These are phyloP conservation scores for Latrodectus geometricus DNA, from an alignment of 1,140 invertebrate genomes.

Conservation along the genomic window DNA sequence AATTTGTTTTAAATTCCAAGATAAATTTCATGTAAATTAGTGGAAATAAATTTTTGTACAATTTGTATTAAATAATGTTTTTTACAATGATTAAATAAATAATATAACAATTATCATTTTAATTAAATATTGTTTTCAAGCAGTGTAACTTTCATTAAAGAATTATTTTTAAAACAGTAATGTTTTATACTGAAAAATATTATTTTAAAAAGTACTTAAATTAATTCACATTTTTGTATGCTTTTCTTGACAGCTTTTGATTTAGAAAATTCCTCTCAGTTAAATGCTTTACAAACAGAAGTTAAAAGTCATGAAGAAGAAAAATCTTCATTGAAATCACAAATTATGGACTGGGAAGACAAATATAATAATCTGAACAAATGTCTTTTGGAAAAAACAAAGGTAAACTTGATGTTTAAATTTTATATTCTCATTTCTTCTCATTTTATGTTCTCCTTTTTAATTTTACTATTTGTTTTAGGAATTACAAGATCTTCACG, in stretches of 20 bases:
- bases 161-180: too few relatives aligned
- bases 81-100: too few relatives aligned
- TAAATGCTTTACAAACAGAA: constrained; percentile 15
- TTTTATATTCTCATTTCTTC: background rate
- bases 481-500: background rate
- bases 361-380: background rate
- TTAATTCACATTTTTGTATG: too few relatives aligned
- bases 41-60: too few relatives aligned
- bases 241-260: background rate
- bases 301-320: constrained; percentile 10
- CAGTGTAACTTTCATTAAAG: too few relatives aligned
- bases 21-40: too few relatives aligned
- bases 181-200: too few relatives aligned
- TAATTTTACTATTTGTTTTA: background rate
- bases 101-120: too few relatives aligned
- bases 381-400: background rate
- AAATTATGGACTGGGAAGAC: background rate
- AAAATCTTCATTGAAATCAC: background rate
- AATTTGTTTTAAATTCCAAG: too few relatives aligned
- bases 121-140: too few relatives aligned
- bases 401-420: background rate
- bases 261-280: background rate
- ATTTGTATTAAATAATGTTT: too few relatives aligned
- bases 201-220: too few relatives aligned
- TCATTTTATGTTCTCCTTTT: background rate